Conservation (phyloP, 2,113 vertebrate genomes). For the Pao palembangensis region DNA sequence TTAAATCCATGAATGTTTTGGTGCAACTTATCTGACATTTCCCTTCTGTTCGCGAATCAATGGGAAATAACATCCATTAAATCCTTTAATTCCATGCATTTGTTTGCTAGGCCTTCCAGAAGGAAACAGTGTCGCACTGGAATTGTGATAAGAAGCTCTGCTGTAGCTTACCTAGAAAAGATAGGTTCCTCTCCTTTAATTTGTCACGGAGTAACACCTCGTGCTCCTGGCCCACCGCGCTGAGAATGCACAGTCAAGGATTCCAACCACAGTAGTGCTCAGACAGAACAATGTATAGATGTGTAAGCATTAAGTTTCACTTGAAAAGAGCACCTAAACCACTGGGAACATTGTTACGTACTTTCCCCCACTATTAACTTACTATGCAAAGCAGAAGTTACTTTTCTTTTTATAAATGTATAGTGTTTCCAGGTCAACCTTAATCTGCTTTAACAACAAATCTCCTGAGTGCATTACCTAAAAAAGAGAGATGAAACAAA, state of each 20-base stretch:
- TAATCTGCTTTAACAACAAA: slow-evolving; percentile 52
- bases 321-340: background rate
- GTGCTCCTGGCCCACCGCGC: slow-evolving; percentile 92
- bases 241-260: slow-evolving; percentile 79
- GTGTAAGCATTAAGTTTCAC: background rate
- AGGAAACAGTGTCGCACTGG: slow-evolving; percentile 2
- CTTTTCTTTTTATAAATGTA: slow-evolving; percentile 16
- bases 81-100: slow-evolving; percentile 72
- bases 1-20: background rate
- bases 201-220: slow-evolving; percentile 90
- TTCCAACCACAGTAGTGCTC: slow-evolving; percentile 13
- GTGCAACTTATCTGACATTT: slow-evolving; percentile 51
- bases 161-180: slow-evolving; percentile 89
- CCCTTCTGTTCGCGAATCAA: slow-evolving; percentile 81
- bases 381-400: slow-evolving; percentile 38
- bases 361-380: slow-evolving; percentile 21
- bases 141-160: slow-evolving; percentile 22
- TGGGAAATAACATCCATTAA: slow-evolving; percentile 75
- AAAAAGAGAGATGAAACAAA: slow-evolving; percentile 47
- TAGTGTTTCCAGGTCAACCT: slow-evolving; percentile 27
- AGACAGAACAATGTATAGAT: background rate
- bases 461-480: slow-evolving; percentile 48
- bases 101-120: slow-evolving; percentile 5
- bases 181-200: slow-evolving; percentile 87
- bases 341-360: background rate